Evolutionary conservation across 2,797 vertebrate genomes (phyloP), one percentile per base, ranked within the genome.

Genomic region (Macropus fuliginosus): DNA sequence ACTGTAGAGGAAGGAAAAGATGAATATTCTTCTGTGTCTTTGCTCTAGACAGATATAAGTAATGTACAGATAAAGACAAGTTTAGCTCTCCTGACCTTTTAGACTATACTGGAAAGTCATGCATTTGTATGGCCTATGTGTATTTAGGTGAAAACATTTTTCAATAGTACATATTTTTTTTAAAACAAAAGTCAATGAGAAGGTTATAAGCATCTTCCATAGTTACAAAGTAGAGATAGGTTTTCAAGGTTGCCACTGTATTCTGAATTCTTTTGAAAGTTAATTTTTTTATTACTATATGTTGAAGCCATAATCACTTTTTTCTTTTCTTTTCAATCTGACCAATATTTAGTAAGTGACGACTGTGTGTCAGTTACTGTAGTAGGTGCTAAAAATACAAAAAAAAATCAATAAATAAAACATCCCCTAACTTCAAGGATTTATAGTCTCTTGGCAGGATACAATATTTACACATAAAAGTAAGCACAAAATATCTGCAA

Each of bases 21-120:
- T 31, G 57, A 62, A 52, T 34, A 18, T 16, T 91, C 57, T 92
- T 87, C 74, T 46, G 21, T 27, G 4, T 16, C 9, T 24, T 92
- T 50, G 74, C 21, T 46, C 40, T 81, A 24, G 40, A 81, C 0
- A 81, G n/a, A 10, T 81, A 81, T 27, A 24, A 81, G n/a, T 40
- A 9, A 40, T 40, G n/a, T 81, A 27, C 9, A 27, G 40, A 81
- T 46, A 46, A 81, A 46, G 9, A 46, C 3, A 81, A 81, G 40
- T 46, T 81, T 0, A 4, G 21, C 24, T 95, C 94, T 92, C 89
- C 59, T 93, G 55, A 91, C 54, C 31, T 91, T 95, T 66, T n/a
- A 90, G 54, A 1, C 62, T 74, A 94, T 12, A 40, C n/a, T 74
- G n/a, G 28, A 46, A 81, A 81, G 27, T 5, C 8, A 4, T 24